These are phyloP conservation scores for Cataglyphis cursor DNA, from an alignment of 2,888 invertebrate genomes.

Conservation along the genomic window DNA sequence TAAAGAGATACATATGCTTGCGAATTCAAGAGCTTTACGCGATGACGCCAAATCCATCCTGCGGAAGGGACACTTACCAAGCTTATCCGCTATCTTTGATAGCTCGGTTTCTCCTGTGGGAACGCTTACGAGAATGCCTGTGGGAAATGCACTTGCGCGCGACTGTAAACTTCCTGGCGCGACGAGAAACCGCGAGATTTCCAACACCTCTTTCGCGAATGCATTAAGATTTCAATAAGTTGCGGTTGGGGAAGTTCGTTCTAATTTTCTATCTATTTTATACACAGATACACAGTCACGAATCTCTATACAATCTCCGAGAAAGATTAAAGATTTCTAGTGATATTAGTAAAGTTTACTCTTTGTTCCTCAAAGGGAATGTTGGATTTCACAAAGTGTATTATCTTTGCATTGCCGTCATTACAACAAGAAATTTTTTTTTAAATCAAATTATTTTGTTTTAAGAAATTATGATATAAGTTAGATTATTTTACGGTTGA, in stretches of 20 bases:
- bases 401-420: neutral
- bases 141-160: slow-evolving; percentile 31
- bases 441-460: neutral
- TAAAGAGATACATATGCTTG: slow-evolving; percentile 1
- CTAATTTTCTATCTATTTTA: slow-evolving; percentile 11
- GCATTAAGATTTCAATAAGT: slow-evolving; percentile 48
- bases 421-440: neutral
- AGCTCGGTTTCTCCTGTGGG: slow-evolving; percentile 41
- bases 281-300: neutral
- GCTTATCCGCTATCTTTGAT: slow-evolving; percentile 55
- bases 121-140: slow-evolving; percentile 22
- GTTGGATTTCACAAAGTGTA: neutral
- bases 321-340: neutral
- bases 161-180: slow-evolving; percentile 26
- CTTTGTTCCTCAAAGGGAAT: neutral
- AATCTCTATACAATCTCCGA: neutral
- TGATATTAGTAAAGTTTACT: neutral
- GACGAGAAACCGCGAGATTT: slow-evolving; percentile 25
- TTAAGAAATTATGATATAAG: neutral
- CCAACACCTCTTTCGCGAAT: slow-evolving; percentile 28
- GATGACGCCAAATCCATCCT: slow-evolving; percentile 13
- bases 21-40: neutral
- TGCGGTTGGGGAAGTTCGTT: slow-evolving; percentile 21
- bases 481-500: neutral
- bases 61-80: neutral